Percentiles rank a stretch among this genome's conserved stretches.
These are phyloP conservation scores for Catocala nupta DNA, from an alignment of 2,888 invertebrate species.

Conservation along the genomic window DNA sequence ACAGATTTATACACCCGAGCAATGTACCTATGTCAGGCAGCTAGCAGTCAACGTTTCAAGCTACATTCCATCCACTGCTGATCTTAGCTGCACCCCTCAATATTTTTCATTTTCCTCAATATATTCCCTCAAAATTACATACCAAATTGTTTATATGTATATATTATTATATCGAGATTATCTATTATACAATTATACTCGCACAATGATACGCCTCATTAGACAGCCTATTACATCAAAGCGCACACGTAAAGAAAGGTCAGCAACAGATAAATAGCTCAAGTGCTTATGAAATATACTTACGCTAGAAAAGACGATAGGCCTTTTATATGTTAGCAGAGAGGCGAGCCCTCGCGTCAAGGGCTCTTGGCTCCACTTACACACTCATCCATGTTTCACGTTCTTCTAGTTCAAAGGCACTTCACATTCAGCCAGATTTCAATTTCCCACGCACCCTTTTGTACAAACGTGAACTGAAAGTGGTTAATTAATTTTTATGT, in stretches of 20 bases:
- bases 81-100: no score
- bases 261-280: conserved; percentile 32
- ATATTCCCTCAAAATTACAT: no score
- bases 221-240: background rate
- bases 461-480: conserved; percentile 22
- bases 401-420: conserved; percentile 41
- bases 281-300: conserved; percentile 30
- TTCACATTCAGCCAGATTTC: conserved; percentile 40
- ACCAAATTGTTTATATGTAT: no score
- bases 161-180: no score
- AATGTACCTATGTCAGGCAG: no score
- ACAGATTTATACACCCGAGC: no score
- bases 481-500: conserved; percentile 22
- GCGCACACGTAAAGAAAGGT: background rate
- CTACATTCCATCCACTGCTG: no score
- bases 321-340: conserved; percentile 32
- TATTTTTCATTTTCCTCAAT: no score
- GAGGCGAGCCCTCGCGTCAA: conserved; percentile 27
- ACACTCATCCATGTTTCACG: conserved; percentile 43
- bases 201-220: no score
- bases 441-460: conserved; percentile 25
- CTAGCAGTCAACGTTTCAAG: no score
- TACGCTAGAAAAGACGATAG: conserved; percentile 26
- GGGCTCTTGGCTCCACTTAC: conserved; percentile 46
- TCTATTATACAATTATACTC: no score